These are phyloP conservation scores for Emydura subglobosa DNA, from an alignment of 2,113 vertebrate genomes.

Conservation along the genomic window DNA sequence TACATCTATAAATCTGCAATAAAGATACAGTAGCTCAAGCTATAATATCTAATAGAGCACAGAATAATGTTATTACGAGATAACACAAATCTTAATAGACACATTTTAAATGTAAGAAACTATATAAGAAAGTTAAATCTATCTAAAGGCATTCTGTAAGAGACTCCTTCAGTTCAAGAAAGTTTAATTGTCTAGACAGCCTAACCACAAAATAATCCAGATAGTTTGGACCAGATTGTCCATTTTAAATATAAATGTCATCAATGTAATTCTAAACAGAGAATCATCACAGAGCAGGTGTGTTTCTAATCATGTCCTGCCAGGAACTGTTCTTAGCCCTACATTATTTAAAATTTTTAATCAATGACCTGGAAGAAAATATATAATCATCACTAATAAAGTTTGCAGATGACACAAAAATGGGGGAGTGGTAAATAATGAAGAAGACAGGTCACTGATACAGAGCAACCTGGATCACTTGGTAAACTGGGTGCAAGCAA, in stretches of 20 bases:
- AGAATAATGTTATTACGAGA: background rate
- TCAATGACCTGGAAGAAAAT: background rate
- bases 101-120: background rate
- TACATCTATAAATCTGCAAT: background rate
- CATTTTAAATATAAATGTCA: background rate
- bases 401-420: background rate
- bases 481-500: background rate
- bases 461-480: background rate
- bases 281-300: background rate
- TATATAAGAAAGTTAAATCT: background rate
- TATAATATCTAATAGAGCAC: background rate
- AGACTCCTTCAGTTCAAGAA: background rate
- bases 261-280: background rate
- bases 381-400: background rate
- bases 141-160: background rate
- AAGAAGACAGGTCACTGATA: background rate
- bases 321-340: background rate
- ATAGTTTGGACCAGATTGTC: rapidly evolving
- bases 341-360: background rate
- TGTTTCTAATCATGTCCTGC: background rate
- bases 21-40: background rate
- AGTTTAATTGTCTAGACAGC: background rate
- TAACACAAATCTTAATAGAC: background rate
- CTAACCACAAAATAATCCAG: background rate
- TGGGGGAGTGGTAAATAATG: background rate